Base-by-base conservation (phyloP, 2,888 invertebrate species). In the Andrena flavipes region DNA sequence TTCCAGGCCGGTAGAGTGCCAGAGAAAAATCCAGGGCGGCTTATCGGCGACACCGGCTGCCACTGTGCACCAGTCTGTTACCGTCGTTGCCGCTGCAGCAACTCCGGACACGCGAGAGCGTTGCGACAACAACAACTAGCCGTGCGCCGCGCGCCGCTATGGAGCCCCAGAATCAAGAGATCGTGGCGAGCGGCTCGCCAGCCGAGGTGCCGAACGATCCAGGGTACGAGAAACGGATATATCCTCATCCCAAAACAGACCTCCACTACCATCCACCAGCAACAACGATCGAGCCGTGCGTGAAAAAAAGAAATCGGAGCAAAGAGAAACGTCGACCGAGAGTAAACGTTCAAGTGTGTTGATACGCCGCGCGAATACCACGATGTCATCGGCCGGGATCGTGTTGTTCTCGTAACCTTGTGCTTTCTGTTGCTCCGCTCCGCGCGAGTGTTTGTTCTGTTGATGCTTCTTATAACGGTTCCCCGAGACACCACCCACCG, bases 191-290 rank as follows among this genome's bases (percentile, higher is more conserved):
- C 94, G 96, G 96, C 94, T 97, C 97, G 94, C 97, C 97, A 93
- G 97, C 97, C 88, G 98, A 98, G 95, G 97, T 97, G 95, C 97
- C 98, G 95, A 98, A 98, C 96, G 98, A 98, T 95, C 98, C 98
- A 94, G 98, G 98, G 98, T 98, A 97, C 95, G 95, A 79, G 79
- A 82, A 51, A 71, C 29, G 60, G 65, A 81, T 71, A 72, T 13
- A 42, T 59, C 71, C 82, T 63, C 49, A 33, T 35, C 68, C 74
- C 29, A 67, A 74, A 54, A 67, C 69, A 76, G 30, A 68, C 20
- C 70, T 67, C 67, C 82, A 60, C 69, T 42, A 67, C 69, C 87
- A 83, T 83, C 84, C 70, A 87, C 88, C 87, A 87, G 67, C 86
- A 84, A 81, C 81, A 75, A 73, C 80, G 62, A 80, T 62, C 42